Evolutionary conservation across 2,888 invertebrate genomes (phyloP), one percentile per base, ranked within the genome.

Genomic region (Macrophya annulata): DNA sequence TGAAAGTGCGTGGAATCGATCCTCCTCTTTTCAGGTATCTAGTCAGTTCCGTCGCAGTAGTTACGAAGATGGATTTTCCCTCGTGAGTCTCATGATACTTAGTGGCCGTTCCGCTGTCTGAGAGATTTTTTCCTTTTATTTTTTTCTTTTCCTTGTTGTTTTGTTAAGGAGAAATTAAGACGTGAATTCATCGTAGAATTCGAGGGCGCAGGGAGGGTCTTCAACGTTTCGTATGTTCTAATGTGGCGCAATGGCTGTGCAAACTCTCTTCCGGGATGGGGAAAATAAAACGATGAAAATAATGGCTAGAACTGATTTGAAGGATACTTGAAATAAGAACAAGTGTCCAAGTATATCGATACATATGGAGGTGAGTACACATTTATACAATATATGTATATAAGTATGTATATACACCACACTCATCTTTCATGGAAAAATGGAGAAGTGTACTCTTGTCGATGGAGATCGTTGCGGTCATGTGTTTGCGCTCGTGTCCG

Each of bases 401-500:
- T 15, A 25, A 4, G 25, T 51, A 51, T 17, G 43, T 43, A 51
- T 10, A 31, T 65, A 31, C 31, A 31, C 21, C 15, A 71, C 37
- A 74, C 45, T 74, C 45, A n/a, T 21, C 72, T n/a, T 45, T 74
- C n/a, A 21, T 45, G 45, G 43, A 74, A 74, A 74, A 21, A 74
- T 43, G 45, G 21, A 74, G 10, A 45, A 74, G 72, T 74, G 72
- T 17, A 62, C 51, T 81, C 51, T 81, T 51, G 10, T 37, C 81
- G 81, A 81, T 51, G 81, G 55, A 55, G 55, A 31, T 51, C 77
- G 51, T 59, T 81, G 40, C 81, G 81, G 81, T 59, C 83, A 40
- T 71, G 51, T 83, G 83, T 83, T 83, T 83, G 83, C 83, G 48
- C 51, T 83, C 21, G 81, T 43, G 40, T 43, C 62, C 81, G 81